Percentiles rank a stretch among this genome's conserved stretches.
These are phyloP conservation scores for Lacanobia wlatinum DNA, from an alignment of 2,888 invertebrate genomes.

Conservation along the genomic window DNA sequence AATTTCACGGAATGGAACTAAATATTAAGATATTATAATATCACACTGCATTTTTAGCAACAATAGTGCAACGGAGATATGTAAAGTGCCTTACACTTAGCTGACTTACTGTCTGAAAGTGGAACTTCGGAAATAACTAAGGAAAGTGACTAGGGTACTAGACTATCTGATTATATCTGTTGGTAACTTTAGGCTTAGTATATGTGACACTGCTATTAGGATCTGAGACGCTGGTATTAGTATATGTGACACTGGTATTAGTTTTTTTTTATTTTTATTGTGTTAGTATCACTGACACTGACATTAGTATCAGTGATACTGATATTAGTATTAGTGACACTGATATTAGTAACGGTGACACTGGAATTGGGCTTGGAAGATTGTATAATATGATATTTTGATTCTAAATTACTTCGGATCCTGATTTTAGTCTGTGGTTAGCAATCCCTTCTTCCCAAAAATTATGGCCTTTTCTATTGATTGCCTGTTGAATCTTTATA, in stretches of 20 bases:
- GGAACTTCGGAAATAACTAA: too few relatives aligned
- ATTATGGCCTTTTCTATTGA: background rate
- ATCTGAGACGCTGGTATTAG: background rate
- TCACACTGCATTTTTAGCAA: conserved; percentile 6
- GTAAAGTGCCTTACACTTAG: background rate
- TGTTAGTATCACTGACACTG: background rate
- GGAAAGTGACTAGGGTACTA: too few relatives aligned
- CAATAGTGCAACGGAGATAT: conserved; percentile 5
- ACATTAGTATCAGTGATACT: background rate
- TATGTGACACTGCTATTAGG: background rate
- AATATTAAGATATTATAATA: background rate
- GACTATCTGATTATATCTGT: background rate
- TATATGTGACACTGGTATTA: background rate
- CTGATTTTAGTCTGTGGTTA: background rate
- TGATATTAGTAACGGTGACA: background rate
- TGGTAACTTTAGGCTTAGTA: too few relatives aligned
- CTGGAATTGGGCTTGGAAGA: background rate
- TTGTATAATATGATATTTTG: background rate
- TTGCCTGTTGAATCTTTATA: background rate
- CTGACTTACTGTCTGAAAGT: too few relatives aligned
- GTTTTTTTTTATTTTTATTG: background rate
- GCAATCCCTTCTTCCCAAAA: background rate
- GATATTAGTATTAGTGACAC: background rate
- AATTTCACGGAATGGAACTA: conserved; percentile 92
- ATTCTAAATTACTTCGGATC: too few relatives aligned